Base-by-base conservation (phyloP, 2,797 vertebrate species). In the Sebastes oblongus region DNA sequence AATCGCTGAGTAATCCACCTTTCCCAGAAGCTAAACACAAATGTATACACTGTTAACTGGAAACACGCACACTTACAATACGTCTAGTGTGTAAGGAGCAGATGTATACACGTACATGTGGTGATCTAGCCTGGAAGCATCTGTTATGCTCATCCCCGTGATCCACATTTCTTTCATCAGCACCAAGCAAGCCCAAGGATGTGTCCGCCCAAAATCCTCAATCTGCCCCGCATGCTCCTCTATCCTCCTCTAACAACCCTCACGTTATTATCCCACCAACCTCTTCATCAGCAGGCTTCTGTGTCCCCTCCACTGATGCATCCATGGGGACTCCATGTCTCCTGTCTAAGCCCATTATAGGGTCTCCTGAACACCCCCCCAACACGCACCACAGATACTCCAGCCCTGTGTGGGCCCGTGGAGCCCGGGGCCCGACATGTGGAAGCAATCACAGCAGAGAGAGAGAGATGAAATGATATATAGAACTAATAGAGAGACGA, bases 391-490 rank as follows among this genome's bases (percentile, higher is more conserved):
- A 79, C 69, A 80, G 61, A 87, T 74, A 86, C 83, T 70, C 8
- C 7, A 80, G 73, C 65, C 62, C 75, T 88, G 79, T 86, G 82
- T 82, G 79, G 67, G 80, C 59, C 80, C 36, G 58, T 66, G 72
- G 25, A 73, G 77, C 72, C 80, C 8, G 25, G 52, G 68, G 79
- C 75, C 68, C 66, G 69, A 89, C 93, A 94, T 89, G 79, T 92
- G 91, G 91, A 89, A 93, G 73, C 84, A 89, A 90, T 94, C 81
- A 88, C 62, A 50, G 73, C 66, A 77, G 72, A 74, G 20, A 85
- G 46, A 89, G 70, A 85, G 46, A 89, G 70, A 91, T 90, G 59
- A 91, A 93, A 90, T 91, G 70, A 89, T 86, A 90, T 86, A 86
- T 55, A 81, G 69, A 84, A 74, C 73, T 84, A 86, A 88, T 80